phyloP scores from a whole-genome alignment of 1,140 invertebrate species.

The Leptinotarsa defecta region DNA sequence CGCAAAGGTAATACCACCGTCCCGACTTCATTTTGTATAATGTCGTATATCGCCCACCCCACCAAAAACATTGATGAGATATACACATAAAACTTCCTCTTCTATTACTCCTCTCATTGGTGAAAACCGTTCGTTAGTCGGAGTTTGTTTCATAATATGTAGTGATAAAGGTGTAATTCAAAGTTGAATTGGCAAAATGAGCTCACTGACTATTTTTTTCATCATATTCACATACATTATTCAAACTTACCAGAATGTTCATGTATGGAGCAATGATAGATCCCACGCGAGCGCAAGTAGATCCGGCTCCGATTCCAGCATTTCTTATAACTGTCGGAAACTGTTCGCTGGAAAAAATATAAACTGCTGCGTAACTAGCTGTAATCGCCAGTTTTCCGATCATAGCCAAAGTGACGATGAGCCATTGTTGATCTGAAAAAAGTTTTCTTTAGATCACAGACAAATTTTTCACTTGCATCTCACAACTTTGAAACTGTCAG shows the following conservation, averaged over 20 bases:
- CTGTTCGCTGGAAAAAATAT: constrained; percentile 81
- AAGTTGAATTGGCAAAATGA: background rate
- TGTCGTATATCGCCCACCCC: too few relatives aligned
- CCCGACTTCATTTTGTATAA: too few relatives aligned
- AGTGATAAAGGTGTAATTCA: too few relatives aligned
- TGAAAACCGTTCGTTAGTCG: too few relatives aligned
- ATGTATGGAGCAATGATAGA: constrained; percentile 77
- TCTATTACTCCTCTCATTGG: too few relatives aligned
- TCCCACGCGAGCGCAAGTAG: constrained; percentile 76
- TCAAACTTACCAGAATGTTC: constrained; percentile 62
- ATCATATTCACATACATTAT: background rate
- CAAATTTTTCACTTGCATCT: too few relatives aligned
- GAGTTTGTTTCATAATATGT: too few relatives aligned
- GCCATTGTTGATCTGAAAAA: constrained; percentile 61
- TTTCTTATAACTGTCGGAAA: constrained; percentile 84
- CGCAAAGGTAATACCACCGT: too few relatives aligned
- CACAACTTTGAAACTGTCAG: background rate
- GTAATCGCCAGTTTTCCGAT: constrained; percentile 82
- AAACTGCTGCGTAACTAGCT: constrained; percentile 78
- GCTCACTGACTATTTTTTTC: background rate
- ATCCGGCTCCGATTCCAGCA: constrained; percentile 76
- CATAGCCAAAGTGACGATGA: constrained; percentile 75
- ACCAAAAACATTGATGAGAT: too few relatives aligned
- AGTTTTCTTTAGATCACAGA: too few relatives aligned
- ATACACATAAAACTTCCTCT: too few relatives aligned